Percentiles rank a stretch among this genome's conserved stretches.
Conservation (phyloP, 2,113 vertebrate species). For the Zosterops lateralis region DNA sequence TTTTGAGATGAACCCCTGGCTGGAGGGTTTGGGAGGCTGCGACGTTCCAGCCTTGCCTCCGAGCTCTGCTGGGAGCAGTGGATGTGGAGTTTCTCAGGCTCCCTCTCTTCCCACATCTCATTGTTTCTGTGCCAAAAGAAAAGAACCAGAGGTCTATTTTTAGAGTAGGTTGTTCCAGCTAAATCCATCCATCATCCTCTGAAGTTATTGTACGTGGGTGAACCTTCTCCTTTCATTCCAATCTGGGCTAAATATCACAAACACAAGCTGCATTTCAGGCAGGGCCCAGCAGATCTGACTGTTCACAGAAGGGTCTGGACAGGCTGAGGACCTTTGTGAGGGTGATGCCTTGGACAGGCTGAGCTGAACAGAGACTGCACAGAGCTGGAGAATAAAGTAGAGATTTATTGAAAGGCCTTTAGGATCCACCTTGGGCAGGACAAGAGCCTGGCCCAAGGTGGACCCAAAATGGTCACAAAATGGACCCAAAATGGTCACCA, state of each 20-base stretch:
- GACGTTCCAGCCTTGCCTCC: not conserved
- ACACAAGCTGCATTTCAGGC: not conserved
- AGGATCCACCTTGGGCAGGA: not conserved
- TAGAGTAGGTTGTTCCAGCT: not conserved
- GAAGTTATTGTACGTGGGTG: not conserved
- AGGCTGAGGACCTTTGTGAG: not conserved
- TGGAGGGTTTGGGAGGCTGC: not conserved
- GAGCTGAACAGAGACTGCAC: not conserved
- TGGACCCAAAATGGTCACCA: too few species aligned
- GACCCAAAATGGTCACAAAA: not conserved
- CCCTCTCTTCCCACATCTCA: constrained; percentile 22
- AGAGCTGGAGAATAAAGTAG: not conserved
- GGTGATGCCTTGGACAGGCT: not conserved
- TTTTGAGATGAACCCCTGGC: not conserved
- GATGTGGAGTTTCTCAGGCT: constrained; percentile 21
- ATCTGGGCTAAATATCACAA: not conserved
- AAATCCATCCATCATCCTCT: not conserved
- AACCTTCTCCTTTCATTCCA: not conserved
- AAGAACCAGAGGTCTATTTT: constrained; percentile 15
- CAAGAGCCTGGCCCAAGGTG: not conserved
- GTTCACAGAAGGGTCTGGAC: fast-evolving
- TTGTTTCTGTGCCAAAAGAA: constrained; percentile 24
- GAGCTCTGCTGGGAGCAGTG: not conserved
- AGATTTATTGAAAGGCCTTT: not conserved
- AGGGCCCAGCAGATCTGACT: not conserved